Base-by-base conservation (phyloP, 2,797 vertebrate genomes). In the Etheostoma perlongum region DNA sequence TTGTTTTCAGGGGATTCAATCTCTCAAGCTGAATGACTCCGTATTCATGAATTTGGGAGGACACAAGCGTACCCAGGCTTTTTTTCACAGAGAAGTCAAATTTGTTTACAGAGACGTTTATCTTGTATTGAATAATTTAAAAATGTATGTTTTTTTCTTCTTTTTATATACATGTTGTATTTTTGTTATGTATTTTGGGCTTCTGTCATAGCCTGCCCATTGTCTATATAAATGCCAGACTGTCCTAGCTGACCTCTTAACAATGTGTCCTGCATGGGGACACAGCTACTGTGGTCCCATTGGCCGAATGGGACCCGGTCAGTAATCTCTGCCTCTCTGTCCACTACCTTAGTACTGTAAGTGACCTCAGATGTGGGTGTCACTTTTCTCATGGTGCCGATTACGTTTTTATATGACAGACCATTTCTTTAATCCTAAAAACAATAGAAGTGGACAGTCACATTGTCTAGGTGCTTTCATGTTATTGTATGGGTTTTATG, bases 101-200 rank as follows among this genome's bases (percentile, higher is more conserved):
- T 88, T 89, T 92, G 94, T 95, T 95, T 95, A 95, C 94, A 95
- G 89, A 93, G 89, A 93, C 88, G 64, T 94, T 91, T 83, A 87
- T 81, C 74, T 88, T 90, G 69, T 84, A 85, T 82, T 85, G 89
- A 93, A 79, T 94, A 93, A 95, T 93, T 95, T 93, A 94, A 91
- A 89, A 86, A 52, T 84, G 71, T 91, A 82, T 79, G 67, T 57
- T 83, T 68, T 87, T 85, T 79, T 40, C 2, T 75, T 76, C 47
- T 52, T 86, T 40, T 89, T 79, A 84, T 90, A 91, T 82, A 71
- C 74, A 78, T 40, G 23, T 75, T 63, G 72, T 23, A 72, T 51
- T 69, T 75, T 74, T 71, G 25, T 72, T 78, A 33, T 88, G 68
- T 79, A 72, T 78, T 79, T 69, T 47, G 68, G 84, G 72, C 49